These are phyloP conservation scores for Gallinago solitaria DNA, from an alignment of 2,797 vertebrate species.

Conservation along the genomic window DNA sequence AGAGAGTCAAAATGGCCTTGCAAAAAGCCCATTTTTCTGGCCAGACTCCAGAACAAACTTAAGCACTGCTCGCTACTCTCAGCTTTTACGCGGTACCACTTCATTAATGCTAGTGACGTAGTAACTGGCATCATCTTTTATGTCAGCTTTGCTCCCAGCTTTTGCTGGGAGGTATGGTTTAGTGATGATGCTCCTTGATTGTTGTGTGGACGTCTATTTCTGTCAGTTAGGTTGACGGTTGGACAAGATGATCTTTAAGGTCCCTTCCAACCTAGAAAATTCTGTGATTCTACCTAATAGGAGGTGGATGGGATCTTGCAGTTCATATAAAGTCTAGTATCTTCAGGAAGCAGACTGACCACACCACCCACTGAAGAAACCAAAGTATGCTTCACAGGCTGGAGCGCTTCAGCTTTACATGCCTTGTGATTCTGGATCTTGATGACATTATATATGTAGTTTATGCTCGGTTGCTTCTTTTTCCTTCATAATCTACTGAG, in stretches of 20 bases:
- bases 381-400: background rate
- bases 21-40: background rate
- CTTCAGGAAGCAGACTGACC: background rate
- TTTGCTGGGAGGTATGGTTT: too few relatives aligned
- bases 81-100: background rate
- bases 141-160: background rate
- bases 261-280: too few relatives aligned
- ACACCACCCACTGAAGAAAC: background rate
- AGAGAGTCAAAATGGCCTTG: background rate
- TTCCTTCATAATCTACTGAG: background rate
- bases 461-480: background rate
- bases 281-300: background rate
- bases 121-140: background rate
- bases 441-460: background rate
- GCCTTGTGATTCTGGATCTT: background rate
- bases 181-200: too few relatives aligned
- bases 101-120: background rate
- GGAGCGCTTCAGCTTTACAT: background rate
- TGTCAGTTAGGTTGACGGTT: too few relatives aligned
- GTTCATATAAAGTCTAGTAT: background rate
- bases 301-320: background rate
- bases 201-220: too few relatives aligned
- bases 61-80: background rate
- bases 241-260: too few relatives aligned
- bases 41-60: background rate